Conservation (phyloP, 2,113 vertebrate species). For the Glaucidium brasilianum region DNA sequence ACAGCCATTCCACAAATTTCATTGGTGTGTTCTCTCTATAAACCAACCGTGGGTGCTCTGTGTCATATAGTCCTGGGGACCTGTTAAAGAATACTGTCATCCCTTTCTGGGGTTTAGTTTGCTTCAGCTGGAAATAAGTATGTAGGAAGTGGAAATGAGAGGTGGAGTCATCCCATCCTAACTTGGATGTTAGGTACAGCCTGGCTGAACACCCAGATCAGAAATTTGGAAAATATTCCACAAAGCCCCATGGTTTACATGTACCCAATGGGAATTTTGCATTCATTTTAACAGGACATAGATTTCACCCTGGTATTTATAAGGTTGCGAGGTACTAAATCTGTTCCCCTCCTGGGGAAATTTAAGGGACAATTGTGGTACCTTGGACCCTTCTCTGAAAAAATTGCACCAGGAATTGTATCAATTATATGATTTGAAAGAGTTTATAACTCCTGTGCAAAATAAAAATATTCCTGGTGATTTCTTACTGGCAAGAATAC, state of each 20-base stretch:
- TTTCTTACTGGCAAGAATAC: neutral
- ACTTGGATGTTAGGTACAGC: neutral
- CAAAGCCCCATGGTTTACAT: neutral
- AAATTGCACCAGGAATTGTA: neutral
- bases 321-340: neutral
- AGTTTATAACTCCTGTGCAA: neutral
- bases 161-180: neutral
- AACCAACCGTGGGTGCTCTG: neutral
- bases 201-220: neutral
- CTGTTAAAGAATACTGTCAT: neutral
- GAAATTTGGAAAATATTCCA: neutral
- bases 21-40: neutral
- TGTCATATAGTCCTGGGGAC: rapidly evolving
- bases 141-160: neutral
- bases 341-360: neutral
- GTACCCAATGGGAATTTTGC: neutral
- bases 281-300: neutral
- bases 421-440: neutral
- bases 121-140: neutral
- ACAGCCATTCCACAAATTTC: neutral
- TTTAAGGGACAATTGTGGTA: neutral
- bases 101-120: neutral
- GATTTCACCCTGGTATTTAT: neutral
- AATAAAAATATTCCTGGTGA: neutral
- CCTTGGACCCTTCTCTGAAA: neutral